Conservation (phyloP, 1,140 invertebrate genomes). For the Caenorhabditis briggsae region DNA sequence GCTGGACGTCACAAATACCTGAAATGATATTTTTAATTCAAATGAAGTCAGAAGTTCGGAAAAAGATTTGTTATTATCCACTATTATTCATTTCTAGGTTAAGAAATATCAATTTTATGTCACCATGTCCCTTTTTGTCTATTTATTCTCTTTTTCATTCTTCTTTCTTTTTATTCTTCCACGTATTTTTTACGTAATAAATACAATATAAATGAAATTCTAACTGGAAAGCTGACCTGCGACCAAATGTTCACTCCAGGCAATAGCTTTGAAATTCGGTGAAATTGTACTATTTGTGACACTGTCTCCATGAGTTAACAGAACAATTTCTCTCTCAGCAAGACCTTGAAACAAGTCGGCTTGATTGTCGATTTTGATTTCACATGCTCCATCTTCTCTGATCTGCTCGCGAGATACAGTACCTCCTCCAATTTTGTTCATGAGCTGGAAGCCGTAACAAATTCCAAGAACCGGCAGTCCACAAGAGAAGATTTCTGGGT, state of each 20-base stretch:
- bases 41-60: too few species aligned
- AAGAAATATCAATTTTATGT: too few species aligned
- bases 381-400: constrained; percentile 94
- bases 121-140: too few species aligned
- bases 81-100: too few species aligned
- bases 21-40: constrained; percentile 46
- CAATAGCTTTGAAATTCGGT: constrained; percentile 73
- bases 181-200: too few species aligned
- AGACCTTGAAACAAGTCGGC: constrained; percentile 87
- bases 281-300: constrained; percentile 86
- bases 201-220: too few species aligned
- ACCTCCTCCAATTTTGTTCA: constrained; percentile 98
- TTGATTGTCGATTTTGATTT: constrained; percentile 88
- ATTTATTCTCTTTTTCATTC: too few species aligned
- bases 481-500: constrained; percentile 93
- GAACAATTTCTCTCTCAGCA: constrained; percentile 87
- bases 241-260: constrained; percentile 63
- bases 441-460: constrained; percentile 98
- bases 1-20: constrained; percentile 91
- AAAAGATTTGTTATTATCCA: too few species aligned
- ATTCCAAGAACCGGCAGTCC: constrained; percentile 95
- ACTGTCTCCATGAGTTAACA: constrained; percentile 96
- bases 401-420: constrained; percentile 83
- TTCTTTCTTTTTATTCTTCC: too few species aligned
- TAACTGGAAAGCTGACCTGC: constrained; percentile 50